phyloP scores from a whole-genome alignment of 2,888 invertebrate species.

The Drosophila mimetica region DNA sequence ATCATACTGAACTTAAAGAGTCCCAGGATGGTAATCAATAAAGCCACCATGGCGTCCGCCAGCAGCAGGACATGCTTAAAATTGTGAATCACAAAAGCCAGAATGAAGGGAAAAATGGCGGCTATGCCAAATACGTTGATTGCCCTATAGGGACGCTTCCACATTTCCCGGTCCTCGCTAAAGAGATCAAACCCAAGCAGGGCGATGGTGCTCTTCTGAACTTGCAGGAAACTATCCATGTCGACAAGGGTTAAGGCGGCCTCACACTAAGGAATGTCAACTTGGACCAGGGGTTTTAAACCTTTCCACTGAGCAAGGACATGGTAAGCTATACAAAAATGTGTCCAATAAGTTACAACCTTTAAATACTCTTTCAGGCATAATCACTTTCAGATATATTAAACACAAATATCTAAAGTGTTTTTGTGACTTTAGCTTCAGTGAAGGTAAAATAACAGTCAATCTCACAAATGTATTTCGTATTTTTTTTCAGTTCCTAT shows the following conservation, averaged over 20 bases:
- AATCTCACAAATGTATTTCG: no score
- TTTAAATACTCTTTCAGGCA: neutral
- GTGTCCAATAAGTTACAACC: neutral
- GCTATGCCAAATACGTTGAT: slow-evolving; percentile 23
- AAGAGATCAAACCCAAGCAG: slow-evolving; percentile 49
- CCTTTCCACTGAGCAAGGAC: neutral
- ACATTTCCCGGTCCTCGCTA: slow-evolving; percentile 7
- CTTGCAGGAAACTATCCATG: slow-evolving; percentile 36
- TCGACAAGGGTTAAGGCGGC: neutral
- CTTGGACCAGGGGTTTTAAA: slow-evolving; percentile 9
- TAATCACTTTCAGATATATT: neutral
- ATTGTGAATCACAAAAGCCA: slow-evolving; percentile 29
- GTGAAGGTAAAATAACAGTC: no score
- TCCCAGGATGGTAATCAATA: slow-evolving; percentile 42
- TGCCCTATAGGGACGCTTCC: slow-evolving; percentile 38
- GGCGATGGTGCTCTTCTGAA: slow-evolving; percentile 43
- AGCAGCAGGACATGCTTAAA: slow-evolving; percentile 42
- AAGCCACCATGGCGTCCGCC: slow-evolving; percentile 41
- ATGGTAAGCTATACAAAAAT: no score
- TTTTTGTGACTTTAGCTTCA: no score
- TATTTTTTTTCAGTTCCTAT: no score
- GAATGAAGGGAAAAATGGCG: slow-evolving; percentile 24
- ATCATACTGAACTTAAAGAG: slow-evolving; percentile 49
- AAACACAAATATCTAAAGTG: neutral
- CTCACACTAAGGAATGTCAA: neutral